Evolutionary conservation across 2,113 vertebrate species (phyloP), one percentile per base, ranked within the genome.

Genomic region (Scophthalmus maximus): DNA sequence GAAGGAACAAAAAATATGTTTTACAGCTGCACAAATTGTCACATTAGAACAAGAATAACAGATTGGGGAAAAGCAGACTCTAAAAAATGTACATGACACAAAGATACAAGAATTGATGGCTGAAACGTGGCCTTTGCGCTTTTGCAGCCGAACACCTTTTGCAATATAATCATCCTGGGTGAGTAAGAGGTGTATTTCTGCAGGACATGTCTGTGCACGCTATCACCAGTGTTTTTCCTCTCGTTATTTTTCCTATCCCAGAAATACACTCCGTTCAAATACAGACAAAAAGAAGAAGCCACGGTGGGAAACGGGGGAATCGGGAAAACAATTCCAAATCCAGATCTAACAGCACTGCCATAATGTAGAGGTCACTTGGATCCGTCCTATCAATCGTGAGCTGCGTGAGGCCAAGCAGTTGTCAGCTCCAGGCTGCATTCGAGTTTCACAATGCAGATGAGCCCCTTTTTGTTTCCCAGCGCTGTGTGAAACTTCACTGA

Each of bases 351-450:
- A 61, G 14, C 14, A 26, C 22, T 25, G 5, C 18, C 0, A 3
- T 14, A 56, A 49, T 25, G 61, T 73, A 63, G 76, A 61, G 58
- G 70, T 72, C 57, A 57, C 2, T 50, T 32, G 36, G 46, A 69
- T 78, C 50, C 27, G 40, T 47, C 29, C 29, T 60, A 60, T 66
- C 8, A 47, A 44, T 29, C 3, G 25, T 52, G 52, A 47, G 73
- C 67, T 40, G 4, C 15, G 15, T 9, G 26, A 78, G 42, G 26
- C 74, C 46, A 63, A 64, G 57, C 14, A 52, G 18, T 30, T 46
- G 36, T 78, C 78, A 76, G 85, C 82, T 81, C 83, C 87, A 78
- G 79, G 83, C 78, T 84, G 85, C 58, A 55, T 25, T 57, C 59
- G 52, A 60, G 32, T 73, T 79, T 66, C 30, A 80, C 34, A 55